phyloP scores from a whole-genome alignment of 2,797 vertebrate genomes.

The Etheostoma perlongum region DNA sequence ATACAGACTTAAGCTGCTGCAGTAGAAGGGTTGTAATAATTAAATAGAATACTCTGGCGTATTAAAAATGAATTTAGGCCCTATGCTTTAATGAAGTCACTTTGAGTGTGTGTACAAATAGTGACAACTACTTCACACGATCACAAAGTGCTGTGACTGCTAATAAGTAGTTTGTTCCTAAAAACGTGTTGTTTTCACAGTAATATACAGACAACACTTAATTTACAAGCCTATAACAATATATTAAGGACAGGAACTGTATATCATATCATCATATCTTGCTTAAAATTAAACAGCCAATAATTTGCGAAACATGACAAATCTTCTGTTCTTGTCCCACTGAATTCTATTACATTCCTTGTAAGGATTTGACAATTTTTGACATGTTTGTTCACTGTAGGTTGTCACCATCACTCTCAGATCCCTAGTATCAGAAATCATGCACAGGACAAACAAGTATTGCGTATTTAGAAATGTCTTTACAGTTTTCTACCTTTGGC shows the following conservation, averaged over 20 bases:
- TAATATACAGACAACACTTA: background rate
- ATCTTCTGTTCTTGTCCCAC: background rate
- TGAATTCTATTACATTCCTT: background rate
- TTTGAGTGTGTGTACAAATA: constrained; percentile 7
- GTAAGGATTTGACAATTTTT: background rate
- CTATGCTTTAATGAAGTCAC: constrained; percentile 35
- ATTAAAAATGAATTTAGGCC: constrained; percentile 48
- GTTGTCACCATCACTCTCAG: background rate
- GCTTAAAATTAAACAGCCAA: background rate
- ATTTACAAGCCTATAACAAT: background rate
- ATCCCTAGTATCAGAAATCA: background rate
- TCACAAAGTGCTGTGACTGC: background rate
- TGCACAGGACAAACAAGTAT: background rate
- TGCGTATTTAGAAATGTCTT: background rate
- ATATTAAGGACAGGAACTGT: background rate
- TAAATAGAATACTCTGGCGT: constrained; percentile 41
- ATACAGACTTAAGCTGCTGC: constrained; percentile 26
- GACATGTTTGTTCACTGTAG: background rate
- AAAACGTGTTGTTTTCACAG: background rate
- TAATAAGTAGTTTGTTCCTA: background rate
- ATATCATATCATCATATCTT: background rate
- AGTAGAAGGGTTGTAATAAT: constrained; percentile 46
- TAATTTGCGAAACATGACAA: background rate
- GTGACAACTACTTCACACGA: background rate
- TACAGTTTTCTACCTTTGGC: background rate